Evolutionary conservation across 2,113 vertebrate genomes (phyloP).

Genomic region (Heterocephalus glaber): DNA sequence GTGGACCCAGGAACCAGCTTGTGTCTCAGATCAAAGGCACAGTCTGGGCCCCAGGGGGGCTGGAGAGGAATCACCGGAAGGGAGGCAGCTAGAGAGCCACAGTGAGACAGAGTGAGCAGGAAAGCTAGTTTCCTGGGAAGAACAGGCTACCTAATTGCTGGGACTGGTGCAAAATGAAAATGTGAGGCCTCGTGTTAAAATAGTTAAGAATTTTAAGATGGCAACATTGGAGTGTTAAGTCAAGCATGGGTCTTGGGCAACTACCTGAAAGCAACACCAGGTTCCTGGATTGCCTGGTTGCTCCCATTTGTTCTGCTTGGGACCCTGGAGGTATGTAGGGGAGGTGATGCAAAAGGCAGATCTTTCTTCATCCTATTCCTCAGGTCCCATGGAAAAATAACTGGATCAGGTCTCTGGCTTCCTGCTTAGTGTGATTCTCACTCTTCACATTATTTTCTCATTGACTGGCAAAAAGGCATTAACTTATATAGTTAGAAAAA

Average conservation of each 20-base stretch:
- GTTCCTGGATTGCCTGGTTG: too few species aligned
- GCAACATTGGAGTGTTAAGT: not conserved
- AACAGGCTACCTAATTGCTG: not conserved
- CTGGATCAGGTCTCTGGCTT: not conserved
- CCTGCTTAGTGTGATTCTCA: not conserved
- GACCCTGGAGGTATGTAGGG: too few species aligned
- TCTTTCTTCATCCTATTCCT: not conserved
- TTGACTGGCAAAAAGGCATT: not conserved
- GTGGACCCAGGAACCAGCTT: conserved; percentile 72
- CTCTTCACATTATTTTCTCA: not conserved
- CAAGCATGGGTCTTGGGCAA: fast-evolving
- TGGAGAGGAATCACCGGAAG: not conserved
- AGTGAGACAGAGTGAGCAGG: conserved; percentile 1
- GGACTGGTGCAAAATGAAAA: not conserved
- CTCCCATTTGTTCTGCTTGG: not conserved
- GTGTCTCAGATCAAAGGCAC: conserved; percentile 77
- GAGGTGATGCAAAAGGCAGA: not conserved
- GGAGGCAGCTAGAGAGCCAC: not conserved
- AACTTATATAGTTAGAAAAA: not conserved
- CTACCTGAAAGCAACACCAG: not conserved
- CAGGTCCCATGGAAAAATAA: not conserved
- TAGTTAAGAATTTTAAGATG: not conserved
- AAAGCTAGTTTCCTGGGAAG: conserved; percentile 26
- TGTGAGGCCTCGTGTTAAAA: not conserved
- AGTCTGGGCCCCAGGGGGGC: not conserved